phyloP scores from a whole-genome alignment of 2,888 invertebrate species.

The Hirtodrosophila trivittata region DNA sequence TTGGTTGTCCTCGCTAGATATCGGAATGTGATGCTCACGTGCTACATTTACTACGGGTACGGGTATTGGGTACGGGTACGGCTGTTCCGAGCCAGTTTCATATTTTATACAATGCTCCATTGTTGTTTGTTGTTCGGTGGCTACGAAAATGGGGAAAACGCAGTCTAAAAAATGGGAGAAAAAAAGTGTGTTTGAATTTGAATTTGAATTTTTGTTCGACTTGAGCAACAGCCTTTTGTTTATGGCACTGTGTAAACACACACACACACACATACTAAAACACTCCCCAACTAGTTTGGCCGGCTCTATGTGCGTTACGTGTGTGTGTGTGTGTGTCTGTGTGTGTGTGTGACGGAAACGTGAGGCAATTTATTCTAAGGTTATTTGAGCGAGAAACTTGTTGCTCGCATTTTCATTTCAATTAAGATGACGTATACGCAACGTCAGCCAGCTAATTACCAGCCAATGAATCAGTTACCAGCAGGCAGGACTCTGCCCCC shows the following conservation, averaged over 20 bases:
- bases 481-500: background rate
- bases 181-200: conserved; percentile 34
- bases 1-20: conserved; percentile 60
- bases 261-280: conserved; percentile 15
- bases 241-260: conserved; percentile 45
- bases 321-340: conserved; percentile 26
- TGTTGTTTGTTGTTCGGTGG: conserved; percentile 35
- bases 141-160: conserved; percentile 48
- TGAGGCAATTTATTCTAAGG: conserved; percentile 79
- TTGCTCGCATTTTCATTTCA: conserved; percentile 74
- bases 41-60: conserved; percentile 9
- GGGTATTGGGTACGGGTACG: background rate
- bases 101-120: conserved; percentile 55
- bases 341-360: conserved; percentile 66
- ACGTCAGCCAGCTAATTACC: conserved; percentile 56
- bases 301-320: too few species aligned
- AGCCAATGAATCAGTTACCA: conserved; percentile 60
- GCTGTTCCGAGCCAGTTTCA: conserved; percentile 43
- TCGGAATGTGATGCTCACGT: conserved; percentile 75
- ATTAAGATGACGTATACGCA: conserved; percentile 73
- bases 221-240: conserved; percentile 74
- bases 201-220: conserved; percentile 67
- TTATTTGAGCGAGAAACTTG: conserved; percentile 71
- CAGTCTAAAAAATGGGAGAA: conserved; percentile 18
- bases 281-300: conserved; percentile 61